Conservation (phyloP, 2,888 invertebrate genomes). For the Perdita meconis region DNA sequence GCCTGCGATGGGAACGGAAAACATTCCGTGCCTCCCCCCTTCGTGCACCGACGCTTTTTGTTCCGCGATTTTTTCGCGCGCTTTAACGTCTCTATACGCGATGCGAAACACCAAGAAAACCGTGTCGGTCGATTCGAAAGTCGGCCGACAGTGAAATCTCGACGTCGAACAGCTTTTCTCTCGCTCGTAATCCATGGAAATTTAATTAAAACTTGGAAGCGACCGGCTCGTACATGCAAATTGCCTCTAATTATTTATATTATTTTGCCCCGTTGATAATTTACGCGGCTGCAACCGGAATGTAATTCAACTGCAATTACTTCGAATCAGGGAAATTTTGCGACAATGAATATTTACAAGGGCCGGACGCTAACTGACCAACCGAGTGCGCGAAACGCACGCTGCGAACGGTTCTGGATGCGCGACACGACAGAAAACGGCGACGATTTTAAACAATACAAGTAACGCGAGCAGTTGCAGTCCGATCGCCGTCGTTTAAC, state of each 20-base stretch:
- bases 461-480: conserved; percentile 22
- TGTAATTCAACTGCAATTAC: conserved; percentile 50
- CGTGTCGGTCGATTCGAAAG: conserved; percentile 12
- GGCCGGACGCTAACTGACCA: conserved; percentile 15
- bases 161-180: neutral
- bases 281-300: conserved; percentile 31
- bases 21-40: conserved; percentile 11
- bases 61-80: conserved; percentile 6
- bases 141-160: conserved; percentile 29
- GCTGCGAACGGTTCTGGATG: too few species aligned
- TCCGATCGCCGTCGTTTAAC: conserved; percentile 28
- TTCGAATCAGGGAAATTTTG: conserved; percentile 40
- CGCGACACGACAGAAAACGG: neutral
- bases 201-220: conserved; percentile 46
- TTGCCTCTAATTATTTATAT: conserved; percentile 47
- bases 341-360: conserved; percentile 54
- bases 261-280: conserved; percentile 26
- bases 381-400: conserved; percentile 16
- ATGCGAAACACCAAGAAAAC: neutral
- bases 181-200: conserved; percentile 13
- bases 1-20: conserved; percentile 41
- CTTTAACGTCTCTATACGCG: conserved; percentile 17
- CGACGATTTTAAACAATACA: conserved; percentile 30
- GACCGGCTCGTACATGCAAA: conserved; percentile 34
- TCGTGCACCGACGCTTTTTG: conserved; percentile 14